These are phyloP conservation scores for Pardosa pseudoannulata DNA, from an alignment of 2,888 invertebrate genomes.

Conservation along the genomic window DNA sequence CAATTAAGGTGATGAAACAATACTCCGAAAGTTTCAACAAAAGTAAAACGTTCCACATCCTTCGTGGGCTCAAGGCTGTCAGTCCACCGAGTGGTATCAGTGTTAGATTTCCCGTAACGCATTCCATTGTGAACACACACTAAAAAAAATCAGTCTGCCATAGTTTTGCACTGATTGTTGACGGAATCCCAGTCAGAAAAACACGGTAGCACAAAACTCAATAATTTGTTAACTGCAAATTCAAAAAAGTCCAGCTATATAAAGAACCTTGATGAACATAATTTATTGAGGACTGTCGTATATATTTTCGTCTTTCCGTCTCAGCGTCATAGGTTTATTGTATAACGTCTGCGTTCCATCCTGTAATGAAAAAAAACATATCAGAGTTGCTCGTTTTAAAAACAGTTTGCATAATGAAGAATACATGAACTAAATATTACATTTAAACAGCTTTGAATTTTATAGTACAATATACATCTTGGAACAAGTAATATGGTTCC, in stretches of 20 bases:
- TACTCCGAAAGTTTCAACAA: too few relatives aligned
- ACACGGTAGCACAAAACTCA: neutral
- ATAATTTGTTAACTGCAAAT: neutral
- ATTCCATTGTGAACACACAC: neutral
- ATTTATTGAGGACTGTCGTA: conserved; percentile 66
- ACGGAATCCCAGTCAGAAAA: neutral
- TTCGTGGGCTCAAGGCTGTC: too few relatives aligned
- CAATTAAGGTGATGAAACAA: too few relatives aligned
- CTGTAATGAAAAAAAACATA: conserved; percentile 32
- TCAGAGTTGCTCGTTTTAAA: too few relatives aligned
- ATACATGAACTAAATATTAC: too few relatives aligned
- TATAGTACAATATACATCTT: too few relatives aligned
- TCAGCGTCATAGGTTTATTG: conserved; percentile 48
- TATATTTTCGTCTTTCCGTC: conserved; percentile 58
- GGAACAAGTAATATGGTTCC: too few relatives aligned
- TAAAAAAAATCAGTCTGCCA: neutral
- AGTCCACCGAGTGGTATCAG: neutral
- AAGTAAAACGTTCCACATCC: too few relatives aligned
- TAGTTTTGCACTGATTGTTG: neutral
- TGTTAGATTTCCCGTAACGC: too few relatives aligned
- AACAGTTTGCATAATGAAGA: too few relatives aligned
- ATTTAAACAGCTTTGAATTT: too few relatives aligned
- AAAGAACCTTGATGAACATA: neutral
- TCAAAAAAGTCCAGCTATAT: neutral
- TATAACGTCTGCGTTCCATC: conserved; percentile 50